Evolutionary conservation across 2,113 vertebrate genomes (phyloP), one percentile per base, ranked within the genome.

Genomic region (Tachuris rubrigastra): DNA sequence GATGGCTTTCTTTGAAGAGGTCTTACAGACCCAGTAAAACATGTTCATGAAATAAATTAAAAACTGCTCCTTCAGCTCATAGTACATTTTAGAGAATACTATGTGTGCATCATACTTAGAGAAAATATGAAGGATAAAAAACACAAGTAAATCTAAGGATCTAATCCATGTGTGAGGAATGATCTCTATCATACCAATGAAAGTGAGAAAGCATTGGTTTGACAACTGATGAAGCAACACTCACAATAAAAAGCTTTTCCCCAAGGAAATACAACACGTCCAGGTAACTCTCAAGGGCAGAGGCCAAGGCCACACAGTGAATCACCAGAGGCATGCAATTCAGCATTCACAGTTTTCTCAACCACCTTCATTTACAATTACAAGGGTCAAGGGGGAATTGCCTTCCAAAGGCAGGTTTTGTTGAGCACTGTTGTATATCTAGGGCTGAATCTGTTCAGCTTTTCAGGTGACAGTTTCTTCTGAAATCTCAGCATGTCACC

Each of bases 121-220:
- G 58, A 73, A 69, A 67, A 86, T 5, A 9, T 12, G 23, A 65
- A 86, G 15, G 46, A 60, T 53, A 7, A 3, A 62, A 90, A 77
- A 14, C 37, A 65, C 52, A 56, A 27, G 11, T 11, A 76, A 80
- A 56, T 49, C 10, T 25, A 37, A 83, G 52, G 30, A 59, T 24
- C 28, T 30, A 41, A 63, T 41, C 12, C 8, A 5, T 13, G 35
- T 79, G 50, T 17, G 31, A 35, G 35, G 33, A 65, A 22, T 28
- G 44, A 21, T 35, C 12, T 35, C 44, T 17, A 28, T 41, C 8
- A 12, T 0, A 63, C 8, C 35, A 0, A 0, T 60, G 53, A 73
- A 59, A 6, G 18, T 0, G 0, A 49, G 47, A 80, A 83, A 21
- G 3, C 14, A 20, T 27, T 79, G 58, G 41, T 73, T 68, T 42